Evolutionary conservation across 2,797 vertebrate species (phyloP), one percentile per base, ranked within the genome.

Genomic region (Helostoma temminkii): DNA sequence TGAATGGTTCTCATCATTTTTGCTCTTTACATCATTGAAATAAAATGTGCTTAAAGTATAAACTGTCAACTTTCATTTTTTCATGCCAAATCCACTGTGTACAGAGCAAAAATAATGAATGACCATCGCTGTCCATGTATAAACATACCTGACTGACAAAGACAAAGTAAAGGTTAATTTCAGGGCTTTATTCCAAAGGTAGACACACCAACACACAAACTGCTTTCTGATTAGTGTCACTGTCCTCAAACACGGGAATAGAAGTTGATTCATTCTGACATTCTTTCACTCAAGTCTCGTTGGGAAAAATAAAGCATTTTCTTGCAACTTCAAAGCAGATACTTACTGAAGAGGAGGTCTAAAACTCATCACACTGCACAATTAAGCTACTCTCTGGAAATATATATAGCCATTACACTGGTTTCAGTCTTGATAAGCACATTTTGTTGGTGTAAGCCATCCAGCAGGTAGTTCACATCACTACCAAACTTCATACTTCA

Each of bases 131-230:
- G n/a, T n/a, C n/a, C n/a, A n/a, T n/a, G n/a, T n/a, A n/a, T n/a
- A n/a, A n/a, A n/a, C n/a, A n/a, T n/a, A n/a, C n/a, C n/a, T n/a
- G n/a, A n/a, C n/a, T n/a, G n/a, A n/a, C n/a, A n/a, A n/a, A 9
- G 37, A 72, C 7, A 68, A n/a, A 24, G 55, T 19, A 22, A 45
- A 6, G 26, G 39, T 55, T 74, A 50, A 72, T 78, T 89, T 85
- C 30, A 86, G 87, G 81, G 82, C 82, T 94, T 94, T 94, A 93
- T 93, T 93, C 85, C 86, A 88, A 90, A 91, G 90, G 84, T 91
- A 46, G 72, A 91, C 85, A 83, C 83, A 80, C 58, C 74, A 72
- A 75, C 67, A 83, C 59, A 80, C 75, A 65, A 77, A 88, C 47
- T 19, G 55, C 66, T 81, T 87, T 47, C 46, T 67, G 50, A 82